Base-by-base conservation (phyloP, 2,888 invertebrate genomes). In the Pycnomerus fuliginosus region DNA sequence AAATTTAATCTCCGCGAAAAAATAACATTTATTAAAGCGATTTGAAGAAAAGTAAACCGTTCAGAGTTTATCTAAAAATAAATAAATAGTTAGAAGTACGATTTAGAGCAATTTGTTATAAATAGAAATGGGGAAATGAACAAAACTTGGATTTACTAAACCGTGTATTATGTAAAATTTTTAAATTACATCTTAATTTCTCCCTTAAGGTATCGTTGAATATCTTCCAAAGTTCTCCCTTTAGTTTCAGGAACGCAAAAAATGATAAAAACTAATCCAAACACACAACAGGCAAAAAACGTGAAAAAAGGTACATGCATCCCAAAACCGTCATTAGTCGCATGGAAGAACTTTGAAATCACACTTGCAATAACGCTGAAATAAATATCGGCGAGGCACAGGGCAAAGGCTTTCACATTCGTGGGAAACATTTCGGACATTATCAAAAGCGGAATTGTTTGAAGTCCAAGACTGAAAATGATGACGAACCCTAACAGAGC, bases 381-480 rank as follows among this genome's bases (percentile, higher is more conserved):
- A 42, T 76, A 72, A 36, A 80, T 70, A 3, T 79, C 75, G 1
- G 76, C 75, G 8, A 80, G 63, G 12, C 78, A 76, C 10, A 79
- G 70, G 0, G 82, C 79, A 8, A 76, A 68, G 1, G 80, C 78
- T 56, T 80, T 76, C 1, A 77, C 78, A 48, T 75, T 73, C 1
- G 75, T 62, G 39, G 82, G 75, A 62, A 82, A 77, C 5, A 80
- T 58, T 62, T 80, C 80, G 0, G 76, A 74, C 52, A 78, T 69
- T 36, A 78, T 68, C 27, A 77, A 65, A 51, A 76, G 73, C 0
- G 78, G 78, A 29, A 79, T 62, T 0, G 76, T 76, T 1, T 77
- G 74, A 39, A 78, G 69, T 0, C 79, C 79, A n/a, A 77, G 48
- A 16, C 75, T 74, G 36, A 76, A 77, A 30, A 74, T 70, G 1